Evolutionary conservation across 1,140 invertebrate species (phyloP), one percentile per base, ranked within the genome.

Genomic region (Tetramorium simillimum): DNA sequence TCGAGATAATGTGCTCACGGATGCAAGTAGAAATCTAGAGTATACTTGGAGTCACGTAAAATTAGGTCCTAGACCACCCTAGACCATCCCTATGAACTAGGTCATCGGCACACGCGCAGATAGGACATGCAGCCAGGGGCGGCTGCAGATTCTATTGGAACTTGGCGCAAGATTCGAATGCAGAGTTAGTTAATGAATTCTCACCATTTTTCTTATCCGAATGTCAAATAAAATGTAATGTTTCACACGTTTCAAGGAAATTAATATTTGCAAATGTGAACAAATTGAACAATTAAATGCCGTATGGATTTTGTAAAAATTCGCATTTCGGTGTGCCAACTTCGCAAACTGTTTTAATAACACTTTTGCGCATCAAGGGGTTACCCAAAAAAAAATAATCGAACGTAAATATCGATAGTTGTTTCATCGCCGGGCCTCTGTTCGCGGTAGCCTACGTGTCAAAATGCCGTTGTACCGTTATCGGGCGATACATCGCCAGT

Each of bases 61-160:
- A 85, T 90, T 87, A 85, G 80, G 86, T 85, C 75, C 69, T 70
- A 80, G 67, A 78, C 69, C 28, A 46, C 53, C 33, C 33, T 33
- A 33, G 33, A 33, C 33, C 56, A 56, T 90, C 85, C 86, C 80
- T 80, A 70, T 2, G 40, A 90, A 87, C 73, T 90, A 46, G 86
- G 88, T 90, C 86, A 90, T 56, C 85, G 78, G 85, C 58, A 89
- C 77, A 69, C 84, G 77, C 75, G 70, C 77, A 58, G 49, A 70
- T 51, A 60, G 43, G 60, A 33, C 49, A 40, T 16, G 37, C 51
- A 28, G 67, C 53, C 80, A 82, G 80, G 80, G 43, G 24, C 69
- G 80, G 37, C 69, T 60, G 3, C 51, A 21, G 14, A 58, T 46
- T 37, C 60, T 12, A 14, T 33, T 12, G 40, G 6, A 21, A 84